Evolutionary conservation across 1,140 invertebrate species (phyloP), one percentile per base, ranked within the genome.

Genomic region (Leptonema lineaticorne): DNA sequence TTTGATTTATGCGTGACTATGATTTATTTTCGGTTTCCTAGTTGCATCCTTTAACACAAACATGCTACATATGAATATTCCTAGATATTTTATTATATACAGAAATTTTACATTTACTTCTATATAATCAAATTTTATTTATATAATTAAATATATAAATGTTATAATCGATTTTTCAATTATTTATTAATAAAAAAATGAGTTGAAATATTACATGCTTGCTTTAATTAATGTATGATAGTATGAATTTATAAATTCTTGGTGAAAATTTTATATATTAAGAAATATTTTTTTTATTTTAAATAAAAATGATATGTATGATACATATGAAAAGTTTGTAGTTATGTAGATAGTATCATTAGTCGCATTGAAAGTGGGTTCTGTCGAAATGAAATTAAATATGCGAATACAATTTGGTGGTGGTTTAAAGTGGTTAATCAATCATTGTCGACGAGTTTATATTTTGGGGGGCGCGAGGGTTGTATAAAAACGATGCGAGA

Each of bases 1-100:
- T 63, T 67, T 72, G 71, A 72, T 72, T 72, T 72, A 72, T 69
- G 71, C 50, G 59, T 22, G 9, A 9, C 64, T 30, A 69, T 72
- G 71, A 72, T 72, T 72, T 72, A 72, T 72, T 67, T 72, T 41
- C 66, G 48, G 68, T 62, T 69, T 72, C 71, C 71, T 72, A 46
- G 26, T 62, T 57, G 48, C 60, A 48, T 56, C 41, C 62, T 64
- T 45, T 45, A 45, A 64, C 50, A 46, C 50, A 46, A 33, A 27
- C 9, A 53, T 50, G n/a, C 11, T 2, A 11, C 9, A 41, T 16
- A 41, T 11, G 37, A 33, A 33, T 33, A 33, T 33, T 5, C 11
- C 5, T 33, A 48, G 20, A 16, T 48, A 48, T 16, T 7, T n/a
- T 48, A 48, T n/a, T 14, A 48, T 11, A 33, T 33, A 33, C 30